Base-by-base conservation (phyloP, 2,888 invertebrate species). In the Ypsolopha sequella region DNA sequence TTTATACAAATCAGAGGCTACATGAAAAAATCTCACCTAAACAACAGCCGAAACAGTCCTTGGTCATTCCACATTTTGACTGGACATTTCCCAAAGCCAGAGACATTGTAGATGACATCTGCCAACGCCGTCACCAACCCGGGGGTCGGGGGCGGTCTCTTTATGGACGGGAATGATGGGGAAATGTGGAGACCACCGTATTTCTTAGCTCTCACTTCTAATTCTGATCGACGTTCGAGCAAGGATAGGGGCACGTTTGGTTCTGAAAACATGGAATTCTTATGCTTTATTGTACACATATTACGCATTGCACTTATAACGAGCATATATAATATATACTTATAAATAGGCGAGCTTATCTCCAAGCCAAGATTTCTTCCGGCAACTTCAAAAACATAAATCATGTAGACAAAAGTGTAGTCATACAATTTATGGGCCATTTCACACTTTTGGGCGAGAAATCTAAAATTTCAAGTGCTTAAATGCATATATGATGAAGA, bases 121-220 rank as follows among this genome's bases (percentile, higher is more conserved):
- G 81, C 75, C 10, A 76, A 33, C 0, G 76, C 60, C 0, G 68
- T 61, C 13, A 85, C 69, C 6, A 86, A 59, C 2, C 60, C 58
- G 6, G 76, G 63, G 0, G 79, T 73, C 0, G 82, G 80, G 6
- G 80, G 74, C 7, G 73, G 65, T n/a, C 49, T 52, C 9, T 59
- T 50, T 38, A 53, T 56, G 6, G 55, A 48, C 36, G 56, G n/a
- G 0, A 46, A 13, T 0, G 56, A 56, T 1, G 76, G 73, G 2
- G 70, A 65, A 38, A 82, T 55, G 4, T 53, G 62, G 7, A 78
- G 62, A 7, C 73, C 76, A 1, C 62, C 69, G 50, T 66, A 61
- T 56, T 85, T 86, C 53, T 73, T 70, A 3, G 78, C 73, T 14
- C 79, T 77, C 9, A 86, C 85, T 58, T 85, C 84, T 13, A 81